Evolutionary conservation across 2,113 vertebrate species (phyloP), one percentile per base, ranked within the genome.

Genomic region (Tenrec ecaudatus): DNA sequence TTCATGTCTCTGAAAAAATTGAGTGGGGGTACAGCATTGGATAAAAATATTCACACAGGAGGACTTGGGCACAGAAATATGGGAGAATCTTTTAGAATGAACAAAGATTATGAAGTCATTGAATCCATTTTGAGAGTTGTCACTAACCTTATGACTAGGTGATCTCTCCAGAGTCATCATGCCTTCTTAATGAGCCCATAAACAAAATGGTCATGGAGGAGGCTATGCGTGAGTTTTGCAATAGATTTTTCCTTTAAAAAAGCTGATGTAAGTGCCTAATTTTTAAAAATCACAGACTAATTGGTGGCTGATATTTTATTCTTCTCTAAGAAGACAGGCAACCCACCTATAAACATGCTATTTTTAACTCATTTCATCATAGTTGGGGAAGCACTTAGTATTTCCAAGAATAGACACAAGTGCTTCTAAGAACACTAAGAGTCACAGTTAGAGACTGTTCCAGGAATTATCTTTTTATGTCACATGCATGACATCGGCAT

Each of bases 381-480:
- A 57, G 11, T 40, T 91, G 36, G 20, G 88, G 17, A 25, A 22
- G 23, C 1, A 71, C 1, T 6, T 73, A 36, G 25, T 40, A 53
- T 15, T 86, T 62, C 14, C 22, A 68, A 62, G 17, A 86, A 82
- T 38, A 80, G 27, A 22, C 25, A 3, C 5, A 81, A 58, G 12
- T 10, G 36, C 12, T 23, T 71, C 58, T 31, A 76, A 17, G 36
- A 75, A 62, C 11, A 81, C 36, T 38, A 89, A 22, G 3, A 25
- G 68, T 84, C 38, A 43, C 12, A 86, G 64, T 83, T 93, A 36
- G 11, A 57, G 33, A 86, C 60, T 71, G 16, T 1, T 2, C 82
- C 36, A 6, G 60, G 0, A 75, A 19, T 71, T 92, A 76, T 3
- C 53, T 47, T 91, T 94, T 93, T 94, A 75, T 27, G 4, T 83